These are phyloP conservation scores for Tipula confusa DNA, from an alignment of 2,888 invertebrate genomes.

Conservation along the genomic window DNA sequence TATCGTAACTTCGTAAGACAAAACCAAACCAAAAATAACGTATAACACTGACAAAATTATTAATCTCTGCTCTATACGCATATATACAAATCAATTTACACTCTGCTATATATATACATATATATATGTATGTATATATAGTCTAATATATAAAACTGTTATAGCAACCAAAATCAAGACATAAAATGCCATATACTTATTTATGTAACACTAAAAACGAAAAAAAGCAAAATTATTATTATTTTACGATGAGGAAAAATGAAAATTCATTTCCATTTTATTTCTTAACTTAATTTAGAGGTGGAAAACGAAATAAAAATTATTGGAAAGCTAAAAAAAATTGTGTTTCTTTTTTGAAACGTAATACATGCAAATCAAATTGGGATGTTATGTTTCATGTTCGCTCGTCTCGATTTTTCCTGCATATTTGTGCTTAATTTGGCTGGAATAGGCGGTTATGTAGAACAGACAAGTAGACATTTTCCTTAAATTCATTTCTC, in stretches of 20 bases:
- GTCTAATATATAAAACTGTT: neutral
- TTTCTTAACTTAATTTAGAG: slow-evolving; percentile 20
- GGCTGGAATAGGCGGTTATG: neutral
- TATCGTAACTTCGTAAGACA: neutral
- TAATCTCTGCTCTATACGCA: slow-evolving; percentile 16
- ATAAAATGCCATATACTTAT: neutral
- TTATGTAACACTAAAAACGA: neutral
- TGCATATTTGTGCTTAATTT: neutral
- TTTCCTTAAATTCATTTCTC: no score
- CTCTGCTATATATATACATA: neutral
- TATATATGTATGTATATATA: neutral
- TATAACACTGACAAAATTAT: neutral
- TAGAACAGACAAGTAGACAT: neutral
- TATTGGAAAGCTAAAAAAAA: neutral
- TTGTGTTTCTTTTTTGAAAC: neutral
- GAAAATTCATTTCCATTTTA: slow-evolving; percentile 25
- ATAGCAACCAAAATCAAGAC: slow-evolving; percentile 16
- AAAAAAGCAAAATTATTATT: neutral
- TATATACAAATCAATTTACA: slow-evolving; percentile 16
- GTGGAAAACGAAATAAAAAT: slow-evolving; percentile 12
- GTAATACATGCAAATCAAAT: slow-evolving; percentile 25
- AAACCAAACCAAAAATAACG: neutral
- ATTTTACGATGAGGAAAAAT: slow-evolving; percentile 7
- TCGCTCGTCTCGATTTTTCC: neutral
- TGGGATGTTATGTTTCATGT: slow-evolving; percentile 25